Evolutionary conservation across 1,140 invertebrate species (phyloP).

Genomic region (Drosophila paulistorum): DNA sequence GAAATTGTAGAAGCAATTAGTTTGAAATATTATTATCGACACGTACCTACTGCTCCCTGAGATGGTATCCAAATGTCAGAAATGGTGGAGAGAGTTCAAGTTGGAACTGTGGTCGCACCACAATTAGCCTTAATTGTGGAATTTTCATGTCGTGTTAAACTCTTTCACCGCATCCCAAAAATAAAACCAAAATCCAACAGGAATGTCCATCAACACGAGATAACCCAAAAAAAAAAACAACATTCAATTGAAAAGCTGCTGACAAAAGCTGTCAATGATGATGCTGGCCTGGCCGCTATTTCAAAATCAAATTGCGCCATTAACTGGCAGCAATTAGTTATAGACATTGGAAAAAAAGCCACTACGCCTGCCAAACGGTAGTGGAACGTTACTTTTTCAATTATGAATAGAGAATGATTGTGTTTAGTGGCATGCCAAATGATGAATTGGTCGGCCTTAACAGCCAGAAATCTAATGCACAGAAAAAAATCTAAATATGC

Average conservation of each 20-base stretch:
- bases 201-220: constrained; percentile 15
- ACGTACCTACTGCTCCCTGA: constrained; percentile 55
- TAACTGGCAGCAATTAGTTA: constrained; percentile 73
- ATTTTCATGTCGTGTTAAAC: constrained; percentile 74
- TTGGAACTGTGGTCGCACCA: constrained; percentile 48
- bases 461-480: constrained; percentile 18
- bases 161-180: constrained; percentile 72
- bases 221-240: not conserved
- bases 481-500: not conserved
- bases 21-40: constrained; percentile 80
- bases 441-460: constrained; percentile 38
- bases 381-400: constrained; percentile 75
- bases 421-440: constrained; percentile 42
- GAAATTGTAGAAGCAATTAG: constrained; percentile 78
- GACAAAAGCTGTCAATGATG: constrained; percentile 80
- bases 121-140: constrained; percentile 80
- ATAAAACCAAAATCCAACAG: constrained; percentile 18
- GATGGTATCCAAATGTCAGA: constrained; percentile 26
- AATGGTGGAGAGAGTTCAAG: not conserved
- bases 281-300: constrained; percentile 52
- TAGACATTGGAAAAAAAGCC: constrained; percentile 25
- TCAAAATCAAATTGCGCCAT: constrained; percentile 77
- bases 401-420: constrained; percentile 79
- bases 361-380: constrained; percentile 66
- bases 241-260: constrained; percentile 76